Evolutionary conservation across 1,140 invertebrate genomes (phyloP).

Genomic region (Heliconius himera): DNA sequence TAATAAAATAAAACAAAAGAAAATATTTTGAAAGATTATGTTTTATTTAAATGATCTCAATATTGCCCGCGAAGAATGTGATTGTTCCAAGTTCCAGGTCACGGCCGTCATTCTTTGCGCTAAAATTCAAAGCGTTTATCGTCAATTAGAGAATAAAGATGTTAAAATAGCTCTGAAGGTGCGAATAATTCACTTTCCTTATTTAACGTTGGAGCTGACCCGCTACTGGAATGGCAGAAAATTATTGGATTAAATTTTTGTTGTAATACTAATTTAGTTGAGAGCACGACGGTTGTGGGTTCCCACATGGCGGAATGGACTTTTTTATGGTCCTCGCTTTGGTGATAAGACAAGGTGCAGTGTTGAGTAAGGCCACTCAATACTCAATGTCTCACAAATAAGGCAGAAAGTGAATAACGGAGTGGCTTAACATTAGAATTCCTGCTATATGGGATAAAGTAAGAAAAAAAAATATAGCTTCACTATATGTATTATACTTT

Average conservation of each 20-base stretch:
- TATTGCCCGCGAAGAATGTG: neutral
- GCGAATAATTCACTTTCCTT: neutral
- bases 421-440: no score
- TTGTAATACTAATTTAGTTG: no score
- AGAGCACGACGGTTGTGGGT: no score
- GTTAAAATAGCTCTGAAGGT: conserved; percentile 6
- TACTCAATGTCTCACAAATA: no score
- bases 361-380: no score
- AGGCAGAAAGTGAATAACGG: no score
- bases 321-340: no score
- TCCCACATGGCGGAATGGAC: no score
- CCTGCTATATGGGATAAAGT: no score
- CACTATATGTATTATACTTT: no score
- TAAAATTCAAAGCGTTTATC: conserved; percentile 11
- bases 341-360: no score
- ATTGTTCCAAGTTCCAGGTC: conserved; percentile 10
- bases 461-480: no score
- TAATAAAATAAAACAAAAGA: neutral
- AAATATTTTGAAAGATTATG: neutral
- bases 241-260: neutral
- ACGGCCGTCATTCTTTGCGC: conserved; percentile 3
- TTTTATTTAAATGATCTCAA: neutral
- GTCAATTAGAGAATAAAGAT: conserved; percentile 18
- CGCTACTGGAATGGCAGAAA: neutral
- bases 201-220: conserved; percentile 9